phyloP scores from a whole-genome alignment of 2,113 vertebrate species.

The Corapipo altera region DNA sequence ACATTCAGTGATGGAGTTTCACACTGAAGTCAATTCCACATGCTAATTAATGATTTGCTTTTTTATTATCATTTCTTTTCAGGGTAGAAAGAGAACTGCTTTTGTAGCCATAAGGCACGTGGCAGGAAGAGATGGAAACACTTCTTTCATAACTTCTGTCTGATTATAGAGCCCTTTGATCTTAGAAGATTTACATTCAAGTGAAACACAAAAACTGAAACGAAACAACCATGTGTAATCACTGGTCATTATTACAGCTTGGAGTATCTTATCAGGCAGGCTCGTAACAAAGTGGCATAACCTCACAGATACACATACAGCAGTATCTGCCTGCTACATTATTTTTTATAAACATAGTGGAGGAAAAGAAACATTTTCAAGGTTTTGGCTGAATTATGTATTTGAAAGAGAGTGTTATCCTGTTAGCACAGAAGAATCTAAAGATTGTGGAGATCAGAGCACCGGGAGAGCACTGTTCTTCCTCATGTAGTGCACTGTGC shows the following conservation, averaged over 20 bases:
- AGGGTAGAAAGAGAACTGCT: neutral
- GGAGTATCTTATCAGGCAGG: neutral
- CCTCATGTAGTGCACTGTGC: rapidly evolving
- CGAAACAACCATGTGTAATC: neutral
- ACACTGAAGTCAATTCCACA: neutral
- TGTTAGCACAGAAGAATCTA: neutral
- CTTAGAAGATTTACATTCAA: neutral
- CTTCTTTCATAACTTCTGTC: neutral
- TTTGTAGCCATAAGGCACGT: neutral
- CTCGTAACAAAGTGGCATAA: neutral
- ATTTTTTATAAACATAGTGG: neutral
- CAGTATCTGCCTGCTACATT: neutral
- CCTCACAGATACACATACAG: neutral
- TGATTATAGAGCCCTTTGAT: slow-evolving; percentile 20
- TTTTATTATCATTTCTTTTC: slow-evolving; percentile 3
- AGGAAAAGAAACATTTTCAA: neutral
- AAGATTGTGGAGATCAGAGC: neutral
- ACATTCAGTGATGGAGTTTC: neutral
- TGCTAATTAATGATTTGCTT: neutral
- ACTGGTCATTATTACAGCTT: neutral
- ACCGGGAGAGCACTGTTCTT: neutral
- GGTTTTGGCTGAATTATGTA: neutral
- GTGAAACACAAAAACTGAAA: neutral
- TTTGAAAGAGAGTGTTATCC: neutral
- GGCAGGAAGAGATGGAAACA: slow-evolving; percentile 25